phyloP scores from a whole-genome alignment of 2,113 vertebrate species.

The Pipra filicauda region DNA sequence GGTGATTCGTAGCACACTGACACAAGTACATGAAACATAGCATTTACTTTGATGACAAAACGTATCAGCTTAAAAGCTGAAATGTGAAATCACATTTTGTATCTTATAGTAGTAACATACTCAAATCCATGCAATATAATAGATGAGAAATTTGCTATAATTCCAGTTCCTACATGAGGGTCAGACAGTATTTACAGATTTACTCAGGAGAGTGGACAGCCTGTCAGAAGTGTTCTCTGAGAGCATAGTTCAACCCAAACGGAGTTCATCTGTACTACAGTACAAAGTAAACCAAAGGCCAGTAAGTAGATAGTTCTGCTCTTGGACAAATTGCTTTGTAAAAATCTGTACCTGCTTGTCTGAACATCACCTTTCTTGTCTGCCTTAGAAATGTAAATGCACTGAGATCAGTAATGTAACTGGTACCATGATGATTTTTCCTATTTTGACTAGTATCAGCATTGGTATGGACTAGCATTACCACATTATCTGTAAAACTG shows the following conservation, averaged over 20 bases:
- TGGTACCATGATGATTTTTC: background rate
- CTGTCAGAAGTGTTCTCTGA: background rate
- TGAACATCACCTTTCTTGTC: background rate
- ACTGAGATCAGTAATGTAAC: background rate
- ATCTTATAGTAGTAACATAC: background rate
- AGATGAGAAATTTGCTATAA: background rate
- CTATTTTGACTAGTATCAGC: background rate
- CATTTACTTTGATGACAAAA: background rate
- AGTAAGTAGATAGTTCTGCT: background rate
- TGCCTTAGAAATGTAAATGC: background rate
- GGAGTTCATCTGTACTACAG: background rate
- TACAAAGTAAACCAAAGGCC: background rate
- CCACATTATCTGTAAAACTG: background rate
- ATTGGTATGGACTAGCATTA: background rate
- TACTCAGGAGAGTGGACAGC: background rate
- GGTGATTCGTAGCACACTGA: background rate
- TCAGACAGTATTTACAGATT: background rate
- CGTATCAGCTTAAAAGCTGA: background rate
- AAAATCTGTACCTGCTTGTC: background rate
- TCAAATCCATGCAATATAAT: background rate
- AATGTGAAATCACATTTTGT: background rate
- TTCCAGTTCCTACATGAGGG: background rate
- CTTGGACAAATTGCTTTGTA: background rate
- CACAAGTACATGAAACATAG: background rate
- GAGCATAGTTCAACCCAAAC: background rate